Conservation (phyloP, 2,113 vertebrate species). For the Pteropus alecto region DNA sequence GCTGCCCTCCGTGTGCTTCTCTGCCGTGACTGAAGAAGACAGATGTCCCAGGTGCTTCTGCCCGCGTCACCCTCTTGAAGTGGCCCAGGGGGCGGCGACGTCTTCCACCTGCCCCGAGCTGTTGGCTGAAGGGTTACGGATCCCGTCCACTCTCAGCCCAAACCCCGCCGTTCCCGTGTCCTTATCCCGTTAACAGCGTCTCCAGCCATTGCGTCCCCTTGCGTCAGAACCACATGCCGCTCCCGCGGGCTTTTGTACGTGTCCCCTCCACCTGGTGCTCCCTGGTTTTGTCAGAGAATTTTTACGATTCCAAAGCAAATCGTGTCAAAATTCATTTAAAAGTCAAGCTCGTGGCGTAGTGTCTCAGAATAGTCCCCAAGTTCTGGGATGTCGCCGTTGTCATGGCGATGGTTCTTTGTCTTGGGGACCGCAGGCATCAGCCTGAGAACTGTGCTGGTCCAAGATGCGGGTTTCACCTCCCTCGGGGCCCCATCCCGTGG, state of each 20-base stretch:
- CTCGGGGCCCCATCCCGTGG: not conserved
- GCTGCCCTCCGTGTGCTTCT: fast-evolving
- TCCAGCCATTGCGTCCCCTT: fast-evolving
- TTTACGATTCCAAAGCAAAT: not conserved
- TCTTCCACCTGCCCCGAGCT: fast-evolving
- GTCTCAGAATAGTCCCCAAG: not conserved
- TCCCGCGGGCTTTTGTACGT: fast-evolving
- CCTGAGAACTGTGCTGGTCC: not conserved
- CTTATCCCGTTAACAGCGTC: fast-evolving
- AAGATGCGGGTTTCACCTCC: not conserved
- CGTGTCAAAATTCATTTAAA: not conserved
- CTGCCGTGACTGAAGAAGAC: not conserved
- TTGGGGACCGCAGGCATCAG: not conserved
- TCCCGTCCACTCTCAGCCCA: not conserved
- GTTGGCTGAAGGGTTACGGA: fast-evolving
- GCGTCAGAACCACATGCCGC: fast-evolving
- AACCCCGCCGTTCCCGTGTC: fast-evolving
- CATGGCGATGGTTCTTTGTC: not conserved
- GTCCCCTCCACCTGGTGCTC: not conserved
- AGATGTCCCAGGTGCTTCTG: fast-evolving
- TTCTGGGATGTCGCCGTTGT: slow-evolving; percentile 25
- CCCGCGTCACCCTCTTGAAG: fast-evolving
- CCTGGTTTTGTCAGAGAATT: not conserved
- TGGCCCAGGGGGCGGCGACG: fast-evolving
- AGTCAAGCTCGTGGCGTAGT: not conserved